Evolutionary conservation across 2,888 invertebrate genomes (phyloP), one percentile per base, ranked within the genome.

Genomic region (Tridacna crocea): DNA sequence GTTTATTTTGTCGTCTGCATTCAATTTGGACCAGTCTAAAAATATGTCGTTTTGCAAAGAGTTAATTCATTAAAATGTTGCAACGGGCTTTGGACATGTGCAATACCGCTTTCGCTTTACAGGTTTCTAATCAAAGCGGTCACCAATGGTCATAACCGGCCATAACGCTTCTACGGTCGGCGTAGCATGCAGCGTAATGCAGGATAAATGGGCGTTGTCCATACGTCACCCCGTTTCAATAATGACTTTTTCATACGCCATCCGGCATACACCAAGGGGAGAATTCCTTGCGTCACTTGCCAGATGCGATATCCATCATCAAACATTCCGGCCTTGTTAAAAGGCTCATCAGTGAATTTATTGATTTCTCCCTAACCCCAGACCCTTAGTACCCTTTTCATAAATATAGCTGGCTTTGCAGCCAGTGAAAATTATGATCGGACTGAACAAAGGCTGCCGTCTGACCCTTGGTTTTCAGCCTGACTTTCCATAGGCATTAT

Each of bases 241-340:
- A 84, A 84, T 84, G 77, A 75, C 75, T 72, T 79, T 84, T 82
- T 84, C 84, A 84, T 82, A 82, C 75, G 74, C 47, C 77, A 60
- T 36, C 55, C 51, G 65, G 72, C 78, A 65, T 77, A n/a, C 27
- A 66, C 36, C 76, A 22, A 47, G 73, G 61, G 66, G 79, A 72
- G 65, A 55, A 75, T 68, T 48, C 24, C 61, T 85, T 85, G 82
- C 80, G 75, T 85, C 82, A 82, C 46, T 22, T 75, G 77, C 79
- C 84, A 85, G 77, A 80, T 85, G 84, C 73, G 72, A 36, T 26
- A 26, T 68, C 51, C 26, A 82, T 82, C 75, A 82, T 72, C 74
- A 47, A 58, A 46, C 60, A 63, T 66, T 19, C 65, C 36, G 26
- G 17, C 51, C 24, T 55, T 68, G 77, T 61, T 80, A 74, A 73